Percentiles rank a stretch among this genome's conserved stretches.
These are phyloP conservation scores for Cliona cf. orientalis DNA, from an alignment of 37 sponge, comb jelly and placozoan species.

Conservation along the genomic window DNA sequence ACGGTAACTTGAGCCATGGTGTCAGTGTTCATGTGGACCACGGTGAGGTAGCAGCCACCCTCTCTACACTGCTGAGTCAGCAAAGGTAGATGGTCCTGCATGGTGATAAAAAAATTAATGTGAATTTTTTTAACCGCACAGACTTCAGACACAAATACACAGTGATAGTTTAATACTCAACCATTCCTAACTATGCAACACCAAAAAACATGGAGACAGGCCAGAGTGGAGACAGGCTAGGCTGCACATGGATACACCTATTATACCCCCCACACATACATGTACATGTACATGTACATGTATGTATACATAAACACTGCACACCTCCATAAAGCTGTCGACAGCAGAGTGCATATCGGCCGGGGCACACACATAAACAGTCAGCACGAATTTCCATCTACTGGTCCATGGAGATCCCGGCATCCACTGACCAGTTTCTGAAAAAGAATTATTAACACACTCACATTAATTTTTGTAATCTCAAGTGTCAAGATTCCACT, in stretches of 20 bases:
- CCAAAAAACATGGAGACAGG: too few species aligned
- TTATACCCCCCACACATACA: too few species aligned
- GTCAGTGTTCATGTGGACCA: too few species aligned
- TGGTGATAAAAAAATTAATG: neutral
- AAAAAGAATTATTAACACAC: neutral
- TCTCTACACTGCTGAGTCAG: slow-evolving; percentile 10
- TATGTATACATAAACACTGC: neutral
- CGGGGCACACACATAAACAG: slow-evolving; percentile 43
- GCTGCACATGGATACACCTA: too few species aligned
- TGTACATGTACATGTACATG: neutral
- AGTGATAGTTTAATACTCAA: too few species aligned
- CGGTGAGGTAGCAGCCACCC: slow-evolving; percentile 37
- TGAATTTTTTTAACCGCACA: too few species aligned
- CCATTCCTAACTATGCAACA: too few species aligned
- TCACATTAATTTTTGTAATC: too few species aligned
- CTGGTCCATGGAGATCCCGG: slow-evolving; percentile 57
- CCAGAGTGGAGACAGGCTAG: too few species aligned
- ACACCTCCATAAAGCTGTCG: slow-evolving; percentile 28
- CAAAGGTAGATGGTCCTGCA: slow-evolving; percentile 19
- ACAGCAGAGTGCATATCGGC: neutral
- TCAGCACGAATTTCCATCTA: slow-evolving; percentile 50
- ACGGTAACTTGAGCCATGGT: too few species aligned
- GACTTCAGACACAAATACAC: too few species aligned
- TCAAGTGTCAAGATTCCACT: neutral
- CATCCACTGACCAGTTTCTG: slow-evolving; percentile 26